Base-by-base conservation (phyloP, 2,113 vertebrate species). In the Nycticebus coucang region DNA sequence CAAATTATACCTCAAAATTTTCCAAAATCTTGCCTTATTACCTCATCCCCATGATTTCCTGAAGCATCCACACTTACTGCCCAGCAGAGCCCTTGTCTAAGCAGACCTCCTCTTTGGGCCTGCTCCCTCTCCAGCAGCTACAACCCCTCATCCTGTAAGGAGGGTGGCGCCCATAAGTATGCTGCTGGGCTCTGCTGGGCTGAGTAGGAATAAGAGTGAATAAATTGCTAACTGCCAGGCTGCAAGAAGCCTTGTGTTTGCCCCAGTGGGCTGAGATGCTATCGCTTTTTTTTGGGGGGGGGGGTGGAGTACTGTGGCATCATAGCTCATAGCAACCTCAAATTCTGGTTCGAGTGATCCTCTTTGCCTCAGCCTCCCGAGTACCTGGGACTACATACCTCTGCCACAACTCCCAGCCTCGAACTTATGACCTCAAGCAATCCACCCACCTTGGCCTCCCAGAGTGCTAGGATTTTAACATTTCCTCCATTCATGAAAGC, bases 21-120 rank as follows among this genome's bases (percentile, higher is more conserved):
- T 79, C 55, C 18, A 21, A 90, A 87, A 59, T 69, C 41, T 93
- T 91, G 4, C 45, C 91, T 30, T 57, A 8, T 59, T 12, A 15
- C 3, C 41, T 10, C 11, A 50, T 37, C 24, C 35, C 62, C 59
- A 82, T 3, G 18, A 57, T 68, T n/a, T 93, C n/a, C 28, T 50
- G 50, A n/a, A 8, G 8, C n/a, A 22, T 28, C n/a, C n/a, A 59
- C 12, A 37, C 1, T 90, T 5, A 1, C 0, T 3, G 12, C 7
- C 26, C 45, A 28, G 33, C 6, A 87, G 41, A 84, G 45, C 17
- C 26, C 22, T 22, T n/a, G n/a, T 64, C 57, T 64, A 45, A 4
- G 13, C 28, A 33, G 41, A 53, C 21, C 37, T 53, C 41, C 37
- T 57, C 37, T 0, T 0, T 4, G 7, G 5, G 18, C 69, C 33